phyloP scores from a whole-genome alignment of 2,113 vertebrate genomes.

The Nannobrachium achirus region DNA sequence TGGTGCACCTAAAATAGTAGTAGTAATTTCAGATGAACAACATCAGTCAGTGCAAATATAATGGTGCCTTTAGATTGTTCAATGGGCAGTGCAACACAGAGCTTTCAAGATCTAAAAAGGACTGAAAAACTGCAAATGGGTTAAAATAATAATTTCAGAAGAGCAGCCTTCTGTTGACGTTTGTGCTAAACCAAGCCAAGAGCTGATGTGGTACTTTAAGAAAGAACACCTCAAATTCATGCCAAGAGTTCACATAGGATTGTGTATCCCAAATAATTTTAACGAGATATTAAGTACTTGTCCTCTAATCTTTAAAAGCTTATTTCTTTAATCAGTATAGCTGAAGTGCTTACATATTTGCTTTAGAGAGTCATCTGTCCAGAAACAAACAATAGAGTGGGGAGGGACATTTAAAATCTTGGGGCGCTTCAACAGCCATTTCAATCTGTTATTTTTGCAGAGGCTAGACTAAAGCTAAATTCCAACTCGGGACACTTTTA shows the following conservation, averaged over 20 bases:
- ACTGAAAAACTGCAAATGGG: no score
- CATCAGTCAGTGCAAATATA: no score
- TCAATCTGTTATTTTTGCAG: conserved; percentile 24
- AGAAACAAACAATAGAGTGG: conserved; percentile 8
- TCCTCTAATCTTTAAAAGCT: conserved; percentile 21
- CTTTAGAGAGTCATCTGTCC: conserved; percentile 36
- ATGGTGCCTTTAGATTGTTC: no score
- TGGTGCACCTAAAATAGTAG: no score
- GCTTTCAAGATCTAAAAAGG: no score
- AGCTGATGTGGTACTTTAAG: background rate
- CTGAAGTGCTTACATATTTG: conserved; percentile 39
- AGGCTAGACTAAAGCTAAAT: conserved; percentile 31
- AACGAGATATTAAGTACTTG: conserved; percentile 16
- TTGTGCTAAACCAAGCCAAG: conserved; percentile 1
- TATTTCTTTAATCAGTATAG: conserved; percentile 36
- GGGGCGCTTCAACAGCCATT: conserved; percentile 17
- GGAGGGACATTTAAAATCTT: conserved; percentile 1
- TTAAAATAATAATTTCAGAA: no score
- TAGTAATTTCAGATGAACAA: no score
- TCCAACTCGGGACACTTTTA: conserved; percentile 37
- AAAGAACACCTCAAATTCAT: background rate
- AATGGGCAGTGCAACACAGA: no score
- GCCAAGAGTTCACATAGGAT: conserved; percentile 7
- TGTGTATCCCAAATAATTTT: background rate
- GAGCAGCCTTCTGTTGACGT: background rate